Percentiles rank a stretch among this genome's conserved stretches.
phyloP scores from a whole-genome alignment of 1,140 invertebrate species.

The Dendrolimus kikuchii region DNA sequence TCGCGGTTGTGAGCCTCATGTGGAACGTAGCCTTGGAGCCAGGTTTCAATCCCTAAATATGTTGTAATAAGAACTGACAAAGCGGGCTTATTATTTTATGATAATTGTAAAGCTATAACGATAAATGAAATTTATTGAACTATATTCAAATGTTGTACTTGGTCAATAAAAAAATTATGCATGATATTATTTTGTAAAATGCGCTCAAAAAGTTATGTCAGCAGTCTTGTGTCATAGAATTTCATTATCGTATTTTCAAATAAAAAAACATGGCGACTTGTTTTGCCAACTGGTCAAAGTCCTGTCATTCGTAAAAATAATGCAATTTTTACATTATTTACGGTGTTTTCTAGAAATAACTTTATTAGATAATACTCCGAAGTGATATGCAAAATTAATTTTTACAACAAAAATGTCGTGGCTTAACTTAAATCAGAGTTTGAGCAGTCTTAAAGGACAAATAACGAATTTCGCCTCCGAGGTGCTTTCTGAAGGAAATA shows the following conservation, averaged over 20 bases:
- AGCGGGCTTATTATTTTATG: too few species aligned
- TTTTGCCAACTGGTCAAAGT: conserved; percentile 70
- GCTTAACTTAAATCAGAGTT: conserved; percentile 82
- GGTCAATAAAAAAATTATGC: too few species aligned
- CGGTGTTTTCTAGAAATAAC: conserved; percentile 33
- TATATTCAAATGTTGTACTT: too few species aligned
- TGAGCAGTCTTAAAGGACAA: conserved; percentile 82
- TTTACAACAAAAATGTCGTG: conserved; percentile 77
- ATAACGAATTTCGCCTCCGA: conserved; percentile 83
- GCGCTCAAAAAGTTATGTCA: too few species aligned
- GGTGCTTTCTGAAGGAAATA: conserved; percentile 76
- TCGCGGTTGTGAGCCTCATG: too few species aligned
- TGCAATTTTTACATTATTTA: conserved; percentile 67
- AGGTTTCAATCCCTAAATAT: too few species aligned
- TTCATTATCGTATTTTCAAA: conserved; percentile 12
- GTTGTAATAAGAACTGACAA: too few species aligned
- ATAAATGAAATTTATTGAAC: too few species aligned
- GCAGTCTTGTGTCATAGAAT: not conserved
- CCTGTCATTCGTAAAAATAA: conserved; percentile 64
- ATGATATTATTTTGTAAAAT: too few species aligned
- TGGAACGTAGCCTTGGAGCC: too few species aligned
- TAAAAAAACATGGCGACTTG: conserved; percentile 33
- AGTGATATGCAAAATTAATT: conserved; percentile 45
- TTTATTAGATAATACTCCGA: conserved; percentile 22
- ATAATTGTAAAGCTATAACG: too few species aligned